These are phyloP conservation scores for Caenorhabditis sp. DNA, from an alignment of 2,888 invertebrate genomes.

Conservation along the genomic window DNA sequence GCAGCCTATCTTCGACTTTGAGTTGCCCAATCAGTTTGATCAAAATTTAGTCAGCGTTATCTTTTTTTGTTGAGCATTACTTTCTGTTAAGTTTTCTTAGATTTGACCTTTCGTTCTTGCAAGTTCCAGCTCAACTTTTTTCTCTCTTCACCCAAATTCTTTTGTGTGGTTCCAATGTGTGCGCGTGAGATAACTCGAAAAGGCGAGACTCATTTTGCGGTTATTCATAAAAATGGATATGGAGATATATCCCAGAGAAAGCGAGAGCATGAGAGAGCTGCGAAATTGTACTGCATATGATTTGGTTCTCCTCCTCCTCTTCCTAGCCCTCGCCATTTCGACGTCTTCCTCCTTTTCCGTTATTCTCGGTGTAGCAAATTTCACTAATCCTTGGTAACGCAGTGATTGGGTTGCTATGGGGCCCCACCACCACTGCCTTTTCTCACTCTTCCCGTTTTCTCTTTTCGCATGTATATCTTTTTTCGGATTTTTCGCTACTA, in stretches of 20 bases:
- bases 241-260: not conserved
- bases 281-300: slow-evolving; percentile 37
- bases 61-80: too few relatives aligned
- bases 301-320: slow-evolving; percentile 22
- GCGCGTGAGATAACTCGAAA: slow-evolving; percentile 25
- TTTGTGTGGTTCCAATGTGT: not conserved
- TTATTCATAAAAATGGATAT: slow-evolving; percentile 37
- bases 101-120: not conserved
- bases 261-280: not conserved
- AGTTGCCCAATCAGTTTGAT: too few relatives aligned
- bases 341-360: not conserved
- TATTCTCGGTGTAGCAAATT: not conserved
- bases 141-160: not conserved
- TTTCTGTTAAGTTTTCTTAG: not conserved
- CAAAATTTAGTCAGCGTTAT: too few relatives aligned
- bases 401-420: slow-evolving; percentile 51
- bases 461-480: slow-evolving; percentile 6
- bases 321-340: not conserved
- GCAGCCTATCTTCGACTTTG: too few relatives aligned
- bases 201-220: slow-evolving; percentile 33
- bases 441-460: slow-evolving; percentile 14
- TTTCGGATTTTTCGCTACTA: not conserved
- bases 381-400: slow-evolving; percentile 39
- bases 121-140: not conserved
- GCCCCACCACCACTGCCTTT: not conserved